These are phyloP conservation scores for Cyanoramphus novaezelandiae DNA, from an alignment of 2,113 vertebrate genomes.

Conservation along the genomic window DNA sequence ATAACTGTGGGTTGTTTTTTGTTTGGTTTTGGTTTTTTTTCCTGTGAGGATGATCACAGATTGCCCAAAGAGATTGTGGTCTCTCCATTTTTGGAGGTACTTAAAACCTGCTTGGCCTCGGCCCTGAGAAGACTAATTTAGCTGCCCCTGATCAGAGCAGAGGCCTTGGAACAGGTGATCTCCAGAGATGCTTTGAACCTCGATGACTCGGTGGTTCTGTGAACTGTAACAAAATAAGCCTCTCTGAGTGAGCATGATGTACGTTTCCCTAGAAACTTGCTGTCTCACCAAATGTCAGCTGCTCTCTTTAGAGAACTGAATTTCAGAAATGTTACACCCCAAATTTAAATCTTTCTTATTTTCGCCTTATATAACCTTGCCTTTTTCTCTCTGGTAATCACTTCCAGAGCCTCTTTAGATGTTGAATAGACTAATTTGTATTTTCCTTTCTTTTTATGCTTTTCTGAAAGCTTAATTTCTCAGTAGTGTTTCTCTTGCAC, in stretches of 20 bases:
- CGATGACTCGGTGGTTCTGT: neutral
- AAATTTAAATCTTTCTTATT: neutral
- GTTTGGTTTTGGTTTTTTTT: neutral
- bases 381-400: neutral
- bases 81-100: neutral
- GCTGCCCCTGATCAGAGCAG: neutral
- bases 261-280: conserved; percentile 3
- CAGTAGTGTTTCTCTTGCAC: neutral
- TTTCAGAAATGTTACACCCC: neutral
- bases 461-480: conserved; percentile 8
- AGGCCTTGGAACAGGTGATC: neutral
- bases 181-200: neutral
- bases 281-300: conserved; percentile 3
- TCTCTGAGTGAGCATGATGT: neutral
- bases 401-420: neutral
- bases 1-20: neutral
- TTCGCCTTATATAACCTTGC: neutral
- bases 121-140: neutral
- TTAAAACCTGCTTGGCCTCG: neutral
- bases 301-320: neutral
- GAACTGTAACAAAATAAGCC: neutral
- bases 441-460: neutral
- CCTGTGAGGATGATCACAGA: neutral
- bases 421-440: neutral
- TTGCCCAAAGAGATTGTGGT: neutral